Evolutionary conservation across 2,113 vertebrate genomes (phyloP).

Genomic region (Litocranius walleri): DNA sequence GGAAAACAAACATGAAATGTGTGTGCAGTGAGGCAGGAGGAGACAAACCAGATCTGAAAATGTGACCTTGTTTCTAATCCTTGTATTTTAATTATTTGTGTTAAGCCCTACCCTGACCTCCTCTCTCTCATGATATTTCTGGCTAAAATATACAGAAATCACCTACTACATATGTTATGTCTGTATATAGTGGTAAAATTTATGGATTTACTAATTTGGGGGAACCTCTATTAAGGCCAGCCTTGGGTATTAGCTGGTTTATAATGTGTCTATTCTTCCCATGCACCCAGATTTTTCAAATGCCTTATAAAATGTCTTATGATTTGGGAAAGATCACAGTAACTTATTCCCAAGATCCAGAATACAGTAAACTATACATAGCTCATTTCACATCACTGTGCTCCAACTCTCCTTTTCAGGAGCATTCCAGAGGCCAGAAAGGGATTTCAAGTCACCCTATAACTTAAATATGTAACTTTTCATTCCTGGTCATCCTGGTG

Average conservation of each 20-base stretch:
- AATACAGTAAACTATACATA: conserved; percentile 38
- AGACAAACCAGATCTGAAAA: not conserved
- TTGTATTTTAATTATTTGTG: not conserved
- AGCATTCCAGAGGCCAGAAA: not conserved
- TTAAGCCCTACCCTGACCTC: not conserved
- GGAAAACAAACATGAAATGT: not conserved
- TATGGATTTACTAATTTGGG: conserved; percentile 29
- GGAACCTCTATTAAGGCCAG: not conserved
- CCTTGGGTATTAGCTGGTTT: conserved; percentile 17
- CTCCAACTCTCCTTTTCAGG: not conserved
- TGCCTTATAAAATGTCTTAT: conserved; percentile 57
- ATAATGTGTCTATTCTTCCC: not conserved
- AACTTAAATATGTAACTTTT: not conserved
- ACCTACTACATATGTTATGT: not conserved
- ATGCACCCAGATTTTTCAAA: conserved; percentile 44
- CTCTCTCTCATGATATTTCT: not conserved
- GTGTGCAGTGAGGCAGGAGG: not conserved
- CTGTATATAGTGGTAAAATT: not conserved
- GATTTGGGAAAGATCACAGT: conserved; percentile 54
- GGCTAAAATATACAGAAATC: not conserved
- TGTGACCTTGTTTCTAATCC: not conserved
- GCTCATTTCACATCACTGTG: not conserved
- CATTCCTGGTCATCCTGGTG: not conserved
- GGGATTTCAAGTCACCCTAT: not conserved
- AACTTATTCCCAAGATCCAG: conserved; percentile 47